Evolutionary conservation across 2,888 invertebrate genomes (phyloP).

Genomic region (Sympetrum striolatum): DNA sequence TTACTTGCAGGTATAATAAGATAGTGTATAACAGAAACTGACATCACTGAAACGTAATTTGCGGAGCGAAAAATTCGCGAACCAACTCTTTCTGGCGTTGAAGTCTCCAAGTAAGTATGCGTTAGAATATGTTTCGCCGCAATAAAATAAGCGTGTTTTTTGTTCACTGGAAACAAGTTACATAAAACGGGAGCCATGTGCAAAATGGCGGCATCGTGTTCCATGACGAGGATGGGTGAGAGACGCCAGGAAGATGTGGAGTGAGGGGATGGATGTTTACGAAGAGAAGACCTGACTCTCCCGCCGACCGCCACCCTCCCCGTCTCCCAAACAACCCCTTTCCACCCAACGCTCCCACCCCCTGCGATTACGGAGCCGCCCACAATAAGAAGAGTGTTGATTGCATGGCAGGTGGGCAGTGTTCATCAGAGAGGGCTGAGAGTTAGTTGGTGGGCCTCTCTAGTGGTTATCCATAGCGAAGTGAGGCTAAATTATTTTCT

Average conservation of each 20-base stretch:
- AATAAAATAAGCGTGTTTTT: conserved; percentile 25
- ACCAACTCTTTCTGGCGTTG: neutral
- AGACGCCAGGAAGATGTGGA: neutral
- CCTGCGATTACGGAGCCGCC: conserved; percentile 24
- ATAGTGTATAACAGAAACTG: too few relatives aligned
- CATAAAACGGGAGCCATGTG: neutral
- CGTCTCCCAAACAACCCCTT: neutral
- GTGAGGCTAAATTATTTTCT: neutral
- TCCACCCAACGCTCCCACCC: neutral
- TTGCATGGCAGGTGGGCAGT: conserved; percentile 37
- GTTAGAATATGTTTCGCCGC: neutral
- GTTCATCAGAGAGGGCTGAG: conserved; percentile 1
- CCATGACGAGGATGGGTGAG: neutral
- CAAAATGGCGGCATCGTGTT: conserved; percentile 8
- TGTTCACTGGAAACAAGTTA: neutral
- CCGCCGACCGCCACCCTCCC: neutral
- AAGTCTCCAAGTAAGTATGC: neutral
- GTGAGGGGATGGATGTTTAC: neutral
- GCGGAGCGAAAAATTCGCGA: neutral
- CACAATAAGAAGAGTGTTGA: conserved; percentile 19
- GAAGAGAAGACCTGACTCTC: neutral
- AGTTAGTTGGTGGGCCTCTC: neutral
- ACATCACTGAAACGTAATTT: too few relatives aligned
- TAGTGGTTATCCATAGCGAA: neutral
- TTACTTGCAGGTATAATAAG: too few relatives aligned